Conservation (phyloP, 2,113 vertebrate species). For the Benitochromis conjunctus region DNA sequence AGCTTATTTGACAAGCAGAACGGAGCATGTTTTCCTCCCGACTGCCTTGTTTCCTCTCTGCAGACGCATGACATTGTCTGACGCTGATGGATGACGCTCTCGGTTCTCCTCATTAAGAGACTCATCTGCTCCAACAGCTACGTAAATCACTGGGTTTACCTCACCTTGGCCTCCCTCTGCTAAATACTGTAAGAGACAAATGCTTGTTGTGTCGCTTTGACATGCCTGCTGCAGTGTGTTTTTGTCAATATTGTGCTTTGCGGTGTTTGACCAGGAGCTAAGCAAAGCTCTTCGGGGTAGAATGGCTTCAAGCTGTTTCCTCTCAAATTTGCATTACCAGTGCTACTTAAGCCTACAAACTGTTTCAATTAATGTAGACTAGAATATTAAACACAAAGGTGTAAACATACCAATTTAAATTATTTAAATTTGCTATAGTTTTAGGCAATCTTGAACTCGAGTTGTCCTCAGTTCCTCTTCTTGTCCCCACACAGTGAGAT, state of each 20-base stretch:
- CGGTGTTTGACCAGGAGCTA: neutral
- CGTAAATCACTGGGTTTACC: conserved; percentile 15
- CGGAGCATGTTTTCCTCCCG: neutral
- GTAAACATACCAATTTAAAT: neutral
- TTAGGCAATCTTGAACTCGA: neutral
- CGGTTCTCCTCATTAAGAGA: conserved; percentile 29
- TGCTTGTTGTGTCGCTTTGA: neutral
- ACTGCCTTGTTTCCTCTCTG: neutral
- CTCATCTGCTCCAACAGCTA: neutral
- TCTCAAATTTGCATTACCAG: neutral
- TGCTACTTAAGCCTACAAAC: neutral
- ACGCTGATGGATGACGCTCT: conserved; percentile 38
- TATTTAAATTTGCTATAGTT: neutral
- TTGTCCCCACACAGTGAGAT: neutral
- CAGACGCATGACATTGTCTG: conserved; percentile 1
- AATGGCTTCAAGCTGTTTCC: neutral
- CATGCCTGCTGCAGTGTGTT: neutral
- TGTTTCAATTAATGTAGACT: neutral
- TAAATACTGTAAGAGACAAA: neutral
- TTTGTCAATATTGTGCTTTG: neutral
- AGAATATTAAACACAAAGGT: neutral
- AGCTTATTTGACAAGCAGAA: neutral
- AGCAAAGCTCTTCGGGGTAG: neutral
- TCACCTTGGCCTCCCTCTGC: neutral
- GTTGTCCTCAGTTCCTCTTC: neutral